These are phyloP conservation scores for Aphelocoma coerulescens DNA, from an alignment of 2,113 vertebrate species.

Conservation along the genomic window DNA sequence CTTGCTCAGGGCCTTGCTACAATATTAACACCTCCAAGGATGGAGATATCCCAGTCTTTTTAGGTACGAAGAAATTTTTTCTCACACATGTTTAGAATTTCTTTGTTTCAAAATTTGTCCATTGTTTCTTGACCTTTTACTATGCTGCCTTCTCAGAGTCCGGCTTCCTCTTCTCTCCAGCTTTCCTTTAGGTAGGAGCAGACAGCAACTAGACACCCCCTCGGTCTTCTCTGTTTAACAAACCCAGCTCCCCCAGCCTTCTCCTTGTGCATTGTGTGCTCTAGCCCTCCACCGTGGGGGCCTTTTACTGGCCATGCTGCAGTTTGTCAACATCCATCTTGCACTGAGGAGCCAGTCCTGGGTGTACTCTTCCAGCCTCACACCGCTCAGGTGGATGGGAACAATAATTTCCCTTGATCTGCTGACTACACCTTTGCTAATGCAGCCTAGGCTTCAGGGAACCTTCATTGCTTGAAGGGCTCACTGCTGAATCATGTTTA, in stretches of 20 bases:
- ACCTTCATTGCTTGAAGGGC: not conserved
- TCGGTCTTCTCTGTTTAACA: not conserved
- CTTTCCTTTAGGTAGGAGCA: not conserved
- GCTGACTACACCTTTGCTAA: not conserved
- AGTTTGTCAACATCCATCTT: not conserved
- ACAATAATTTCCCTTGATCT: not conserved
- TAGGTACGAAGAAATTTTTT: not conserved
- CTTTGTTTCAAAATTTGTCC: not conserved
- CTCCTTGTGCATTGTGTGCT: not conserved
- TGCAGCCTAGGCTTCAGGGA: not conserved
- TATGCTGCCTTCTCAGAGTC: not conserved
- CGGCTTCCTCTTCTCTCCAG: not conserved
- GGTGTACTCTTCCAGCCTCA: not conserved
- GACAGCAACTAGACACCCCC: not conserved
- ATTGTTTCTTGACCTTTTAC: not conserved
- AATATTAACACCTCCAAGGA: not conserved
- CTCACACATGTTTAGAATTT: not conserved
- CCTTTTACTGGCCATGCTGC: not conserved
- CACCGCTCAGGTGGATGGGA: not conserved
- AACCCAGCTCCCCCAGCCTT: not conserved
- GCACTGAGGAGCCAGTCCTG: not conserved
- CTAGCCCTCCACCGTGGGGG: accelerated
- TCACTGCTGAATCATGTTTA: not conserved
- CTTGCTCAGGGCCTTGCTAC: not conserved
- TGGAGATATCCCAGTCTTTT: not conserved